phyloP scores from a whole-genome alignment of 2,113 vertebrate species.

The Rhabdornis inornatus region DNA sequence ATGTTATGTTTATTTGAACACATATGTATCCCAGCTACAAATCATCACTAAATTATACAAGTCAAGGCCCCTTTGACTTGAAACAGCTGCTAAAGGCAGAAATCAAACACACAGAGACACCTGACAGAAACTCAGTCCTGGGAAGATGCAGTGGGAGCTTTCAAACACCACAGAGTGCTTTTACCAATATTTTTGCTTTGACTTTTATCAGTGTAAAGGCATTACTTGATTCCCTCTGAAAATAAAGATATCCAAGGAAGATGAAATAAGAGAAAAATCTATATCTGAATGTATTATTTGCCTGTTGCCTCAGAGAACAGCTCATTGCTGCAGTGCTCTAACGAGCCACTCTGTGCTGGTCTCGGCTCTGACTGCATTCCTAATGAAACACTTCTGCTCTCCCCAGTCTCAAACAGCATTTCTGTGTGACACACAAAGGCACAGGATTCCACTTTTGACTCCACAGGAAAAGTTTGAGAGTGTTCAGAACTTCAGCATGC shows the following conservation, averaged over 20 bases:
- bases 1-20: background rate
- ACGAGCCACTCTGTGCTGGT: background rate
- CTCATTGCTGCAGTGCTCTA: background rate
- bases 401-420: background rate
- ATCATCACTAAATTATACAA: background rate
- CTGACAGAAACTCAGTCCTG: background rate
- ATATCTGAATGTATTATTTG: conserved; percentile 4
- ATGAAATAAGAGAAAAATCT: conserved; percentile 21
- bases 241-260: background rate
- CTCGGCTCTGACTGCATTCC: background rate
- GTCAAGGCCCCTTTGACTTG: background rate
- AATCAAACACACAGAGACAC: background rate
- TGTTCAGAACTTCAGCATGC: fast-evolving
- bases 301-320: background rate
- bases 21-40: background rate
- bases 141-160: background rate
- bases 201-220: background rate
- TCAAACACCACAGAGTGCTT: background rate
- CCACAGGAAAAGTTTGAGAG: background rate
- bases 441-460: background rate
- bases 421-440: background rate
- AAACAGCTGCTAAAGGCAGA: background rate
- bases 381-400: background rate
- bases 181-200: background rate
- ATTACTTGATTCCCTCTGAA: background rate